These are phyloP conservation scores for Pararge aegeria DNA, from an alignment of 1,140 invertebrate species.

Conservation along the genomic window DNA sequence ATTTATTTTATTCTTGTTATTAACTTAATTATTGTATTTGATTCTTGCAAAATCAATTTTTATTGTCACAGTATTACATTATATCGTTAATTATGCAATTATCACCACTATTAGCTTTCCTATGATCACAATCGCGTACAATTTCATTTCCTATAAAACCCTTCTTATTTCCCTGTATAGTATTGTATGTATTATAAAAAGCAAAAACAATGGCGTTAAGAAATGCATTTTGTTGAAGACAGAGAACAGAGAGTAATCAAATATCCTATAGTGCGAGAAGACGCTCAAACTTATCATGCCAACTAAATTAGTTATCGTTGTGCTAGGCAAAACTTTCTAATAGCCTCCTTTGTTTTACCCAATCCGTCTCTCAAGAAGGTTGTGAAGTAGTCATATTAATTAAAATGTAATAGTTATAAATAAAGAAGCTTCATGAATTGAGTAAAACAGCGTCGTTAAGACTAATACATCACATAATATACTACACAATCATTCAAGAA, in stretches of 20 bases:
- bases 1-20: no score
- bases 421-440: constrained; percentile 23
- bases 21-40: no score
- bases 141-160: no score
- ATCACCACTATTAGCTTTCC: no score
- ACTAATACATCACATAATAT: constrained; percentile 27
- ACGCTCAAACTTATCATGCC: constrained; percentile 27
- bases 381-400: not conserved
- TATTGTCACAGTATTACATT: no score
- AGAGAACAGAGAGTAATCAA: not conserved
- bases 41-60: no score
- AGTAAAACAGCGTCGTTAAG: constrained; percentile 41
- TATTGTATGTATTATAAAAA: not conserved
- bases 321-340: constrained; percentile 22
- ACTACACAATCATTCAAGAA: constrained; percentile 44
- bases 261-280: constrained; percentile 17
- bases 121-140: no score
- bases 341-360: constrained; percentile 27
- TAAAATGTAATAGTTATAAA: not conserved
- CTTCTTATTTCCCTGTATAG: no score
- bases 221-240: not conserved
- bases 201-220: not conserved
- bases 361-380: constrained; percentile 15
- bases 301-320: constrained; percentile 24
- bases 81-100: no score